Evolutionary conservation across 2,113 vertebrate species (phyloP).

Genomic region (Arvicanthis niloticus): DNA sequence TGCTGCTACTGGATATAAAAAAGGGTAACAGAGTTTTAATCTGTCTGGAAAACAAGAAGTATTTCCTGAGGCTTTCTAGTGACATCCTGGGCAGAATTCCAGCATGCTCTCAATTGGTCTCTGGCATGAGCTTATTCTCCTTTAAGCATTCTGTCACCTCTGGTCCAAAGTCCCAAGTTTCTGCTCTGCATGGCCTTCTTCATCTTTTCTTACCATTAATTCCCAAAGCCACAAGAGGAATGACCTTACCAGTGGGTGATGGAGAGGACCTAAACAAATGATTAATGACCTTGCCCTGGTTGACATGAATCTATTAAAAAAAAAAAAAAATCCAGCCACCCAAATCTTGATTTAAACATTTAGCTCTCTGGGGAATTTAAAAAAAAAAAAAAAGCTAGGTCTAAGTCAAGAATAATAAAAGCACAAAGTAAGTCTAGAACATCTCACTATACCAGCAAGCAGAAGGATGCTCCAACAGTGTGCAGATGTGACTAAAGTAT

Average conservation of each 20-base stretch:
- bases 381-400: neutral
- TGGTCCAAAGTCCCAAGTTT: neutral
- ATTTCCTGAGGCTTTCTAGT: neutral
- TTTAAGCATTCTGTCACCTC: neutral
- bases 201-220: slow-evolving; percentile 10
- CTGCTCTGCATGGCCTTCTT: neutral
- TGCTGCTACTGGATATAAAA: neutral
- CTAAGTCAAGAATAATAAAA: neutral
- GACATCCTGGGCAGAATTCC: slow-evolving; percentile 38
- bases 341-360: slow-evolving; percentile 38
- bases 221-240: neutral
- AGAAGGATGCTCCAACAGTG: neutral
- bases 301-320: neutral
- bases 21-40: slow-evolving; percentile 11
- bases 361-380: neutral
- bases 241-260: neutral
- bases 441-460: neutral
- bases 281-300: neutral
- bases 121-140: neutral
- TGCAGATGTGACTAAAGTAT: neutral
- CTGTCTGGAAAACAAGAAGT: slow-evolving; percentile 43
- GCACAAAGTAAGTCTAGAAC: neutral
- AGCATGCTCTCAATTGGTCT: neutral
- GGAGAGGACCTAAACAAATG: neutral
- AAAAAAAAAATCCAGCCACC: neutral